These are phyloP conservation scores for Falco columbarius DNA, from an alignment of 2,797 vertebrate species.

Conservation along the genomic window DNA sequence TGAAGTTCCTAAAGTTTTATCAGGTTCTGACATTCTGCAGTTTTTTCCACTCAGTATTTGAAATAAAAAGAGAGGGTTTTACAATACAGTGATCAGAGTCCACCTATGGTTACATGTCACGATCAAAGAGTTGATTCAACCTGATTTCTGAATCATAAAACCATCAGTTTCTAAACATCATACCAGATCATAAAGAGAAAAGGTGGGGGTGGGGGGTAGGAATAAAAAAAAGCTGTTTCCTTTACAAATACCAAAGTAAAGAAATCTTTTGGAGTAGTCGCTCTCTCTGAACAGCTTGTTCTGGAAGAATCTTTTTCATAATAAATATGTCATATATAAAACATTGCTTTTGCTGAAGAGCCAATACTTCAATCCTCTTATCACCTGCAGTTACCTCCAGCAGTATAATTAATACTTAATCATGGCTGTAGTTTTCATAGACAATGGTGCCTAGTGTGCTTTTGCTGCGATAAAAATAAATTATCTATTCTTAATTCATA, in stretches of 20 bases:
- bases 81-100: neutral
- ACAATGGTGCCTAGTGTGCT: neutral
- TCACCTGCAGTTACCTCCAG: neutral
- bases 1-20: too few species aligned
- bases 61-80: neutral
- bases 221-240: neutral
- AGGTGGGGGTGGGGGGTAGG: too few species aligned
- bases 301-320: neutral
- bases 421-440: neutral
- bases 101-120: fast-evolving
- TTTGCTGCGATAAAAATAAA: neutral
- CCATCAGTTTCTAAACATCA: neutral
- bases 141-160: neutral
- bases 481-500: neutral
- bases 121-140: neutral
- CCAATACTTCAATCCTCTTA: neutral
- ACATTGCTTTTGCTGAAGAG: neutral
- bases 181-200: neutral
- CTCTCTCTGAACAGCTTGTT: neutral
- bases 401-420: slow-evolving; percentile 27
- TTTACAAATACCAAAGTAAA: neutral
- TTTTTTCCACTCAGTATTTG: too few species aligned
- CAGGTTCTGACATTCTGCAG: neutral
- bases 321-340: neutral
- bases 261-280: neutral